These are phyloP conservation scores for Hippasteria phrygiana DNA, from an alignment of 53 echinoderm and acorn worm species.

Conservation along the genomic window DNA sequence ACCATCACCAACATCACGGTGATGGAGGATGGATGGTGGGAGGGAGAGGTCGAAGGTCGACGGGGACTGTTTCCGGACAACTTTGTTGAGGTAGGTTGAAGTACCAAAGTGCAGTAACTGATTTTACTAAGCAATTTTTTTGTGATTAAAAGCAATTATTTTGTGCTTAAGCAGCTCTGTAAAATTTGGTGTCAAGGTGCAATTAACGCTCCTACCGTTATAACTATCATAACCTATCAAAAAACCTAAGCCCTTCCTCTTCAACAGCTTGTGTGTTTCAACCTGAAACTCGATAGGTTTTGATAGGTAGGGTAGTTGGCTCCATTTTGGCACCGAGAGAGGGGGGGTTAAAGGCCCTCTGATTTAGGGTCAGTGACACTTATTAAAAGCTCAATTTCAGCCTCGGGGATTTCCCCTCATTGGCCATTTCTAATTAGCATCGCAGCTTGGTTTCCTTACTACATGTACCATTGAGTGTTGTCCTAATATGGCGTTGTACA, in stretches of 20 bases:
- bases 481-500: neutral
- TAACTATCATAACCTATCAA: too few species aligned
- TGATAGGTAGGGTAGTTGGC: too few species aligned
- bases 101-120: neutral
- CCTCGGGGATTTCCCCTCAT: neutral
- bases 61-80: conserved; percentile 97
- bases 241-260: too few species aligned
- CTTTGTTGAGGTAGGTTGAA: conserved; percentile 89
- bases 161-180: too few species aligned
- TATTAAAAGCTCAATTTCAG: neutral
- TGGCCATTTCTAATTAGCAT: neutral
- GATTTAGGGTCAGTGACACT: neutral
- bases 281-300: too few species aligned
- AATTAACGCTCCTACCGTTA: too few species aligned
- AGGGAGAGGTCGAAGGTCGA: conserved; percentile 80
- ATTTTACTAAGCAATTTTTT: neutral
- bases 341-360: too few species aligned
- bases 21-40: conserved; percentile 99
- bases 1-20: conserved; percentile 83
- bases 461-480: neutral
- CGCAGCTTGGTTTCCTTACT: neutral
- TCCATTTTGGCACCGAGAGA: too few species aligned
- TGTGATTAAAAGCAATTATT: too few species aligned
- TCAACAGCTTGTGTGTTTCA: too few species aligned
- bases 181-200: too few species aligned